phyloP scores from a whole-genome alignment of 2,888 invertebrate genomes.

The Laothoe populi region DNA sequence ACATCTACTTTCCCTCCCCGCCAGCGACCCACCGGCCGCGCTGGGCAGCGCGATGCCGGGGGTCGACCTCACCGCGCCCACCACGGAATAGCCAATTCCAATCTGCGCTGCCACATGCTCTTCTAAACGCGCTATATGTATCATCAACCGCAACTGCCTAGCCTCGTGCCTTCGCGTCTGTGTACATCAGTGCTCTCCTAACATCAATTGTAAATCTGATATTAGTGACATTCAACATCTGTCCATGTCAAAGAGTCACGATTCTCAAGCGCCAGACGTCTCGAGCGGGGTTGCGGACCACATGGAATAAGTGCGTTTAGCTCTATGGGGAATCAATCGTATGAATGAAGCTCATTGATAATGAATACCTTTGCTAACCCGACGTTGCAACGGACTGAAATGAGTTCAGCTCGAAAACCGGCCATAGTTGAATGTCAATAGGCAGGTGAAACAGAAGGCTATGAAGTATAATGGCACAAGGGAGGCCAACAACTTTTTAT shows the following conservation, averaged over 20 bases:
- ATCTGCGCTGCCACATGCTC: slow-evolving; percentile 85
- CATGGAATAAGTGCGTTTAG: slow-evolving; percentile 43
- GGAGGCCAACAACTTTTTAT: slow-evolving; percentile 72
- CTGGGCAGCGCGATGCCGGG: slow-evolving; percentile 86
- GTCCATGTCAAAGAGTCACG: neutral
- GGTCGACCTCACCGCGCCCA: slow-evolving; percentile 87
- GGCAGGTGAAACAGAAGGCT: slow-evolving; percentile 73
- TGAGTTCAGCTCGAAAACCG: slow-evolving; percentile 49
- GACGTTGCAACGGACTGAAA: slow-evolving; percentile 67
- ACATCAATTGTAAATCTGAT: neutral
- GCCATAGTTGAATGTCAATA: slow-evolving; percentile 53
- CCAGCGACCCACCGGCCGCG: slow-evolving; percentile 90
- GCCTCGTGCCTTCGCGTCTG: neutral
- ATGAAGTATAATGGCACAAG: slow-evolving; percentile 78
- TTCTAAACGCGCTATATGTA: slow-evolving; percentile 61
- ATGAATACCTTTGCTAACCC: slow-evolving; percentile 50
- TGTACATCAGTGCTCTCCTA: too few relatives aligned
- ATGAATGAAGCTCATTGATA: slow-evolving; percentile 51
- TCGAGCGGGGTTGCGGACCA: slow-evolving; percentile 17
- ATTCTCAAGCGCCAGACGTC: slow-evolving; percentile 1
- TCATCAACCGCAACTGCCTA: slow-evolving; percentile 25
- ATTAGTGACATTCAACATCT: neutral
- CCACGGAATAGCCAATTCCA: slow-evolving; percentile 85
- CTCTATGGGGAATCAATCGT: slow-evolving; percentile 56
- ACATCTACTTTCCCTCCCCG: slow-evolving; percentile 95